Evolutionary conservation across 2,888 invertebrate genomes (phyloP), one percentile per base, ranked within the genome.

Genomic region (Pelosia muscerda): DNA sequence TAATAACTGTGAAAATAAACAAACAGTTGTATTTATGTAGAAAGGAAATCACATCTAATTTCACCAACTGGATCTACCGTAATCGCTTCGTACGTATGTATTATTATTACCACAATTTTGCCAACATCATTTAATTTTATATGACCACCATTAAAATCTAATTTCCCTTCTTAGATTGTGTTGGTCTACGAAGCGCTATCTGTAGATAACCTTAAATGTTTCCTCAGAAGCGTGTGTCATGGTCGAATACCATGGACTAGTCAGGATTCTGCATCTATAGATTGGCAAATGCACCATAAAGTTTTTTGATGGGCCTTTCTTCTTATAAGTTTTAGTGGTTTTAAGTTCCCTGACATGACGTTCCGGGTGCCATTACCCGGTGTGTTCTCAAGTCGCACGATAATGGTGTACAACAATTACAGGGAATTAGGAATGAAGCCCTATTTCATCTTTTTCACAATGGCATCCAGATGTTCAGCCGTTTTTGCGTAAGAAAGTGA

Each of bases 121-220:
- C 61, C 56, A 63, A 54, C 42, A 53, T 49, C 67, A 60, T 72
- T 74, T 56, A 63, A 11, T 68, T 67, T 69, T 69, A 71, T 79
- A 72, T 63, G 71, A 69, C 42, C 42, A 58, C 65, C 63, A 66
- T 75, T 63, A 68, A 71, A 68, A 68, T 72, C 67, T 68, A 68
- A 74, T 76, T 76, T 74, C 71, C 76, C 74, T 74, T 68, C 65
- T 49, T 58, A 67, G 64, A 67, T 72, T 68, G 49, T 61, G 55
- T 66, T 61, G 38, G 56, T 34, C 56, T 56, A 23, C n/a, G 25
- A 11, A 38, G 38, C n/a, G 22, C 31, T 23, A 10, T 22, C 26
- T 13, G 26, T 49, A 28, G 23, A 22, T 57, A 26, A 26, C 22
- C 11, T 42, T n/a, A 26, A n/a, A 9, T 56, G 31, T 25, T 25